Percentiles rank a stretch among this genome's conserved stretches.
Conservation (phyloP, 2,888 invertebrate genomes). For the Plebejus argus region DNA sequence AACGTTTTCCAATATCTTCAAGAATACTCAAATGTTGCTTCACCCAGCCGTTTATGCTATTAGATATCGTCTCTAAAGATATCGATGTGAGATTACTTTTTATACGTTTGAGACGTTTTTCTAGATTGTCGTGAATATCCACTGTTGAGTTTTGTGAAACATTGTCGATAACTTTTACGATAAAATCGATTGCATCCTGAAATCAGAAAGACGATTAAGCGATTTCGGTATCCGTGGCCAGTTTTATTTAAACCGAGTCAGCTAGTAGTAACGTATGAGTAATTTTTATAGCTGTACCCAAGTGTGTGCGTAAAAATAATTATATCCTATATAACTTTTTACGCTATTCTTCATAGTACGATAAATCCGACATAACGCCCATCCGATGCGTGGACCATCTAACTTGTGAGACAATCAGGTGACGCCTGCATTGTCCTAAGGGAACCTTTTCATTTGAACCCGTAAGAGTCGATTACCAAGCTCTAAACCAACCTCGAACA, state of each 20-base stretch:
- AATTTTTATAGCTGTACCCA: no score
- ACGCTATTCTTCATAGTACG: no score
- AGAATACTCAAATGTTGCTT: constrained; percentile 45
- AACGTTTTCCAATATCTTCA: constrained; percentile 45
- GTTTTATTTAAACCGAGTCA: no score
- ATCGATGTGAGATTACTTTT: constrained; percentile 15
- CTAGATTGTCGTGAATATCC: constrained; percentile 39
- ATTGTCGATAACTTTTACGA: constrained; percentile 14
- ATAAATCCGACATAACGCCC: no score
- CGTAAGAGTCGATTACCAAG: background rate
- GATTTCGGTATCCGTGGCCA: no score
- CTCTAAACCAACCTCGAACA: background rate
- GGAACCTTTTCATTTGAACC: no score
- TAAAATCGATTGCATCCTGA: constrained; percentile 23
- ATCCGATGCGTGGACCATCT: no score
- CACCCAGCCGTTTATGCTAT: constrained; percentile 30
- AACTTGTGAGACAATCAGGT: no score
- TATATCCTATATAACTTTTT: no score
- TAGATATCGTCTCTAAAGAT: background rate
- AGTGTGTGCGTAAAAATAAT: no score
- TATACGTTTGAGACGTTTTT: constrained; percentile 40
- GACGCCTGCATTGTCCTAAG: no score
- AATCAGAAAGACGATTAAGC: background rate
- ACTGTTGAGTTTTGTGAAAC: constrained; percentile 25
- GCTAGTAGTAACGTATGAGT: no score